These are phyloP conservation scores for Drosophila melanosoma DNA, from an alignment of 2,888 invertebrate species.

Conservation along the genomic window DNA sequence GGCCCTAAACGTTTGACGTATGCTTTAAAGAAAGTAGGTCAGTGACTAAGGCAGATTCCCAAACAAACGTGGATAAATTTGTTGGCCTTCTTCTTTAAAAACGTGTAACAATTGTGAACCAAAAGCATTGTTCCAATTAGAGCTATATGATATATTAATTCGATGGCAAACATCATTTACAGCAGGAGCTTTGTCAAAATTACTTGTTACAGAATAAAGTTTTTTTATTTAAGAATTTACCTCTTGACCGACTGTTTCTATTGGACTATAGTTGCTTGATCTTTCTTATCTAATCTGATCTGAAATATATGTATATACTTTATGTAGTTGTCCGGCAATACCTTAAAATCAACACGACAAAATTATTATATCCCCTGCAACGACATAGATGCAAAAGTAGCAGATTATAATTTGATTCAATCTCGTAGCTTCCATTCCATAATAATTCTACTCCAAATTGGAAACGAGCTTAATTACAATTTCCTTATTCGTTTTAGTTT, in stretches of 20 bases:
- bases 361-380: neutral
- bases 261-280: neutral
- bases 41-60: neutral
- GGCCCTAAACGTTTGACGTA: neutral
- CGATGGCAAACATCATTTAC: neutral
- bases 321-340: neutral
- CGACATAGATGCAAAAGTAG: neutral
- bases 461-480: neutral
- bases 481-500: conserved; percentile 6
- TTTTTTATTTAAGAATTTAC: neutral
- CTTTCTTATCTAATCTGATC: neutral
- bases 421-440: neutral
- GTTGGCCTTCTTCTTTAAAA: neutral
- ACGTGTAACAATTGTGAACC: neutral
- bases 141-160: neutral
- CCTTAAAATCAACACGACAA: neutral
- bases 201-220: neutral
- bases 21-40: neutral
- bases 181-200: neutral
- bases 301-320: neutral
- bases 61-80: neutral
- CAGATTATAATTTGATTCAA: neutral
- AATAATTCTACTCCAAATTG: neutral
- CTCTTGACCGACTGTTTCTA: neutral
- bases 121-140: neutral